A percentile compares a stretch with the other conserved stretches of the same genome.
phyloP scores from a whole-genome alignment of 2,888 invertebrate species.

The Vesta saturnalis region DNA sequence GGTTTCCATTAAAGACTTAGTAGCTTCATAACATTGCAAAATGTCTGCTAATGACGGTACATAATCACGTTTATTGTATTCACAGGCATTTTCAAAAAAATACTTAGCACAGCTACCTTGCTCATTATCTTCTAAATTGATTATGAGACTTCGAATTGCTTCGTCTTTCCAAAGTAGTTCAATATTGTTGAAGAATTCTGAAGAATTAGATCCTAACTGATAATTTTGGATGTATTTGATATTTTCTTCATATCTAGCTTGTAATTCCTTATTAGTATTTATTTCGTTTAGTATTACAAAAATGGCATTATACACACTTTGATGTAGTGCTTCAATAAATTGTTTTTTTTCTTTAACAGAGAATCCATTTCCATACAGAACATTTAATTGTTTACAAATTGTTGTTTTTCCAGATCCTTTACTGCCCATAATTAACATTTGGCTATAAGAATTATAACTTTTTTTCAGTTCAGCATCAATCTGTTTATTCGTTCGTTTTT shows the following conservation, averaged over 20 bases:
- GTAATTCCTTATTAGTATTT: neutral
- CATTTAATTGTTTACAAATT: neutral
- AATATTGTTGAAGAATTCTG: neutral
- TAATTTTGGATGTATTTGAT: neutral
- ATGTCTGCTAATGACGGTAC: neutral
- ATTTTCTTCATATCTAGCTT: neutral
- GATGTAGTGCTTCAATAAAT: neutral
- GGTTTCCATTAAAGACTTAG: neutral
- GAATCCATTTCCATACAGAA: neutral
- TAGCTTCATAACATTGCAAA: neutral
- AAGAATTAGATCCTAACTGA: neutral
- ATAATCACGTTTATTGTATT: neutral
- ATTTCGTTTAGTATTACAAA: neutral
- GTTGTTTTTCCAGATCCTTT: neutral
- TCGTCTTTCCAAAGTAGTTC: neutral
- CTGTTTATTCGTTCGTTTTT: neutral
- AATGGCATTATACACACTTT: neutral
- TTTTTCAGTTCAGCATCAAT: neutral
- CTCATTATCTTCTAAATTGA: neutral
- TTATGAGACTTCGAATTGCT: neutral
- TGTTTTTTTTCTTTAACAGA: neutral
- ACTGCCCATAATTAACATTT: neutral
- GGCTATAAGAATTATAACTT: neutral
- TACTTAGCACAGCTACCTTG: neutral
- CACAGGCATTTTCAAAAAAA: neutral